Conservation (phyloP, 92 coral and sea anemone species). For the Micromussa lordhowensis region DNA sequence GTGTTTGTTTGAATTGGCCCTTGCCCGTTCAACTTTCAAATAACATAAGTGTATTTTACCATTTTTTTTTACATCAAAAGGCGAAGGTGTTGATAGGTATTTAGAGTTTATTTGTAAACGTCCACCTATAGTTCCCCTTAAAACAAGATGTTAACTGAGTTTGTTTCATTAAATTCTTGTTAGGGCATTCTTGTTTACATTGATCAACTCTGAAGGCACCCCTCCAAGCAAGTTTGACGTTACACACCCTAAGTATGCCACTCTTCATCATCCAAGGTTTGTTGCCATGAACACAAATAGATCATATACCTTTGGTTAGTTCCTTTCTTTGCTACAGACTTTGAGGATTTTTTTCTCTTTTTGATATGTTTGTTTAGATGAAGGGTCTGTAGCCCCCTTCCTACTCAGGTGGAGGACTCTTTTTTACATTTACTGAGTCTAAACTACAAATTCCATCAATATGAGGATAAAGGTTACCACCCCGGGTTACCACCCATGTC, state of each 20-base stretch:
- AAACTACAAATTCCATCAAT: too few species aligned
- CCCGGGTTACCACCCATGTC: too few species aligned
- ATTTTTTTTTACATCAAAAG: too few species aligned
- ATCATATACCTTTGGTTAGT: neutral
- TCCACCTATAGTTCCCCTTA: neutral
- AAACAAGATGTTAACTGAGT: neutral
- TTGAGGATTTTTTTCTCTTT: too few species aligned
- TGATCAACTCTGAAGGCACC: constrained; percentile 72
- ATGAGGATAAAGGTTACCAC: too few species aligned
- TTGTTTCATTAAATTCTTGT: neutral
- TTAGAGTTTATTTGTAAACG: too few species aligned
- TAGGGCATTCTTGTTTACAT: constrained; percentile 87
- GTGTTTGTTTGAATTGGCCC: too few species aligned
- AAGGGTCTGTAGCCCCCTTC: neutral
- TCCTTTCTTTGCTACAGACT: neutral
- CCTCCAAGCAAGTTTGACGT: constrained; percentile 82
- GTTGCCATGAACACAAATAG: constrained; percentile 3
- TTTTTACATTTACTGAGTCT: too few species aligned
- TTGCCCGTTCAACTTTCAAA: too few species aligned
- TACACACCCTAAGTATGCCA: constrained; percentile 85
- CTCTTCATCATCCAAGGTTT: constrained; percentile 90
- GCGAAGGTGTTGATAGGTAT: too few species aligned
- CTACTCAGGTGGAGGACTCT: too few species aligned
- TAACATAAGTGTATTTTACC: too few species aligned
- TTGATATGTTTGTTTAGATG: neutral